Conservation (phyloP, 2,113 vertebrate genomes). For the Anseranas semipalmata region DNA sequence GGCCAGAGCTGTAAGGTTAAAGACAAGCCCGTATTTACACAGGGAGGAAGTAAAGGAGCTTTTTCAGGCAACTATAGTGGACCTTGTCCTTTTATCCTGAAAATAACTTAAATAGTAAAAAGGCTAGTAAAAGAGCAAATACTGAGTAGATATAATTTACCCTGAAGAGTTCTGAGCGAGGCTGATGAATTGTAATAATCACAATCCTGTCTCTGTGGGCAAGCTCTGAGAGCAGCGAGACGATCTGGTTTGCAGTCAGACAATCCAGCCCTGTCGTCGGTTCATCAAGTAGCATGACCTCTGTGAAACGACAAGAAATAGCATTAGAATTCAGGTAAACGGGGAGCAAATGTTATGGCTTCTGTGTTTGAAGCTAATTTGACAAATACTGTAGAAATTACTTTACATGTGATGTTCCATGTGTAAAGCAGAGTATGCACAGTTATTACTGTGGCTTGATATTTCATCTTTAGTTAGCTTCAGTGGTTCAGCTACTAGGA, state of each 20-base stretch:
- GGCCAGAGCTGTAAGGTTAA: neutral
- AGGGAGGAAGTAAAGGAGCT: neutral
- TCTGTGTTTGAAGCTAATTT: neutral
- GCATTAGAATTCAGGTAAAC: neutral
- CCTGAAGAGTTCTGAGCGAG: conserved; percentile 93
- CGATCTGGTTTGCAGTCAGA: conserved; percentile 93
- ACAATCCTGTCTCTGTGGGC: conserved; percentile 88
- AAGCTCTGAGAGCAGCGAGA: conserved; percentile 85
- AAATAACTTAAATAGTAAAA: neutral
- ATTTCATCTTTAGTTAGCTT: neutral
- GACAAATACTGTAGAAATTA: neutral
- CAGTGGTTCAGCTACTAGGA: neutral
- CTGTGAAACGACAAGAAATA: conserved; percentile 71
- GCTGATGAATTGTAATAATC: conserved; percentile 95
- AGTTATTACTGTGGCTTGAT: neutral
- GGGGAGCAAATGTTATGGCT: neutral
- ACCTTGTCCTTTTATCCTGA: neutral
- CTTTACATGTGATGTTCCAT: neutral
- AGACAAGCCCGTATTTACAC: neutral
- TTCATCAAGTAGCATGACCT: conserved; percentile 92
- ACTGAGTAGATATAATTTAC: conserved; percentile 61
- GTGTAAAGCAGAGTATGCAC: neutral
- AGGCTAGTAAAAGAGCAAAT: neutral
- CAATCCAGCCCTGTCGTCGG: conserved; percentile 95
- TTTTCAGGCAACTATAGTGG: neutral